Percentiles rank a stretch among this genome's conserved stretches.
Evolutionary conservation across 2,113 vertebrate genomes (phyloP).

Genomic region (Onychostruthus taczanowskii): DNA sequence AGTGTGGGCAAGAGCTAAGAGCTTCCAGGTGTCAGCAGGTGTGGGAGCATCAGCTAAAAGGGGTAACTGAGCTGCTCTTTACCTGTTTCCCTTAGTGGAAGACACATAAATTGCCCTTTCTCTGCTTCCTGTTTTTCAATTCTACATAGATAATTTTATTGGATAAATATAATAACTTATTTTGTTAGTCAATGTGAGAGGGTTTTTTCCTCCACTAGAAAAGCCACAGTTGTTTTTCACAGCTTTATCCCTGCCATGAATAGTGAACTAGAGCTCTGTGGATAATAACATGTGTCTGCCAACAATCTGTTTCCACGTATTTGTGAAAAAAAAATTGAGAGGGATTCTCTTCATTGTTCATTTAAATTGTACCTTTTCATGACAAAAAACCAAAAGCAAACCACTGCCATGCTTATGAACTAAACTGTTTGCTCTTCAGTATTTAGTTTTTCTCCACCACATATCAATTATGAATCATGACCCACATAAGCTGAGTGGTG

Average conservation of each 20-base stretch:
- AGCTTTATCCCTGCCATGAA: background rate
- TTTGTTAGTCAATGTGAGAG: background rate
- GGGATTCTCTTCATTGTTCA: background rate
- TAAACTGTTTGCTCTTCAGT: background rate
- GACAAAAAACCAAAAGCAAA: background rate
- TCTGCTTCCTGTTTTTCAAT: background rate
- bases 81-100: background rate
- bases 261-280: background rate
- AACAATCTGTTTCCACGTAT: background rate
- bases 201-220: background rate
- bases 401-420: background rate
- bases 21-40: background rate
- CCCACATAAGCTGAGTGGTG: background rate
- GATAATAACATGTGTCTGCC: background rate
- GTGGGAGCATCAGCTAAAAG: background rate
- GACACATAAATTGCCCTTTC: background rate
- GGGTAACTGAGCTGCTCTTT: background rate
- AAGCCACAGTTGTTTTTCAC: background rate
- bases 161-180: background rate
- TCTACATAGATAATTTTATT: background rate
- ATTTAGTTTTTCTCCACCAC: background rate
- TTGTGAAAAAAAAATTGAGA: background rate
- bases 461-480: background rate
- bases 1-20: background rate
- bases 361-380: background rate